phyloP scores from a whole-genome alignment of 2,797 vertebrate species.

The Xiphophorus birchmanni region DNA sequence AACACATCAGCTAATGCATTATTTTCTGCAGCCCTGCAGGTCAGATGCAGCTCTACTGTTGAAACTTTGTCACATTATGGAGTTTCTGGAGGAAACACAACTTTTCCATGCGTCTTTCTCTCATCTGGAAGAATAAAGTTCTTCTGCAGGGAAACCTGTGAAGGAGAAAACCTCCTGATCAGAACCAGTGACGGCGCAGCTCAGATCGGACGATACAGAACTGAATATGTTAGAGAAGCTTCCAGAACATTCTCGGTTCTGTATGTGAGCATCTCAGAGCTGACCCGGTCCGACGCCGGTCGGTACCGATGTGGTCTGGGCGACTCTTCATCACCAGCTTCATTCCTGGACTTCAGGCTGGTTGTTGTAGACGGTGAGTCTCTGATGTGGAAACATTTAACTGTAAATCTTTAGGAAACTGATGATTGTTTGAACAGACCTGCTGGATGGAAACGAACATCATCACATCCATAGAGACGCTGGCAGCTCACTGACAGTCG shows the following conservation, averaged over 20 bases:
- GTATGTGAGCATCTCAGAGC: not conserved
- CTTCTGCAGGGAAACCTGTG: not conserved
- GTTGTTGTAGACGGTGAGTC: not conserved
- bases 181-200: accelerated
- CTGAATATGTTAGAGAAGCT: not conserved
- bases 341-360: not conserved
- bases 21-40: not conserved
- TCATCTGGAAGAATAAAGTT: not conserved
- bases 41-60: not conserved
- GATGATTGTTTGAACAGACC: not conserved
- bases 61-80: not conserved
- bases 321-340: not conserved
- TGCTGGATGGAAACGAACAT: not conserved
- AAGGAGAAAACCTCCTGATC: not conserved
- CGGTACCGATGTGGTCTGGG: not conserved
- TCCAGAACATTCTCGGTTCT: not conserved
- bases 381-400: not conserved
- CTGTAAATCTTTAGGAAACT: not conserved
- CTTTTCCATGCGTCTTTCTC: accelerated
- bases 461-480: not conserved
- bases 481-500: conserved; percentile 6
- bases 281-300: conserved; percentile 11
- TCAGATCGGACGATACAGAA: not conserved
- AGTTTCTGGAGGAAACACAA: not conserved
- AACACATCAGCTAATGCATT: not conserved